phyloP scores from a whole-genome alignment of 2,888 invertebrate species.

The Panzeria rudis region DNA sequence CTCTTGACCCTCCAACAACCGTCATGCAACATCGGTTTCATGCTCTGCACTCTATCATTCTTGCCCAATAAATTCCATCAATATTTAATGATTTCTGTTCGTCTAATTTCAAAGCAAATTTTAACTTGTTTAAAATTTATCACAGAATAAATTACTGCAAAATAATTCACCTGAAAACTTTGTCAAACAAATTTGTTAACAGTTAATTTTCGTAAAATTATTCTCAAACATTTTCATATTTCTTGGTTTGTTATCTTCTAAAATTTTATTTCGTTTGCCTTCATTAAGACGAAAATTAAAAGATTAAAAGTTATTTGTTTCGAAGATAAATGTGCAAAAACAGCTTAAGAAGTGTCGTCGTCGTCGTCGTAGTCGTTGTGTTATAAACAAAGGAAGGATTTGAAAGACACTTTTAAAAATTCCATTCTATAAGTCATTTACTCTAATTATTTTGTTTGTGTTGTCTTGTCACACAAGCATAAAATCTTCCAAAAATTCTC shows the following conservation, averaged over 20 bases:
- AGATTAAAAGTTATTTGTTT: slow-evolving; percentile 6
- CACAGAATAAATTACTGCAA: background rate
- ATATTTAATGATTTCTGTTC: slow-evolving; percentile 28
- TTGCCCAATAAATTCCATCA: background rate
- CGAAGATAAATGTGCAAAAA: background rate
- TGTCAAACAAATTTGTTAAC: slow-evolving; percentile 15
- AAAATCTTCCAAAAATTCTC: background rate
- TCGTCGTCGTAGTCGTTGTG: background rate
- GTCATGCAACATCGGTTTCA: background rate
- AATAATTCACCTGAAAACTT: slow-evolving; percentile 5
- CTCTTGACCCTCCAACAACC: background rate
- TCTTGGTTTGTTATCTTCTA: slow-evolving; percentile 14
- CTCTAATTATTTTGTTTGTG: slow-evolving; percentile 6
- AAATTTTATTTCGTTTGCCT: slow-evolving; percentile 3
- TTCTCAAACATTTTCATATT: slow-evolving; percentile 4
- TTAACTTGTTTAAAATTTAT: slow-evolving; percentile 10
- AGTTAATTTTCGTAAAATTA: slow-evolving; percentile 17
- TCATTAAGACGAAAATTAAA: slow-evolving; percentile 14
- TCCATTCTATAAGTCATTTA: background rate
- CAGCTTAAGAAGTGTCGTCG: background rate
- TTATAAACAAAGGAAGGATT: slow-evolving; percentile 10
- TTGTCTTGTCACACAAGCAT: background rate
- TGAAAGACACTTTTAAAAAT: background rate
- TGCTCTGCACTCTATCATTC: background rate
- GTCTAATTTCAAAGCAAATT: background rate